These are phyloP conservation scores for Dunckerocampus dactyliophorus DNA, from an alignment of 2,113 vertebrate species.

Conservation along the genomic window DNA sequence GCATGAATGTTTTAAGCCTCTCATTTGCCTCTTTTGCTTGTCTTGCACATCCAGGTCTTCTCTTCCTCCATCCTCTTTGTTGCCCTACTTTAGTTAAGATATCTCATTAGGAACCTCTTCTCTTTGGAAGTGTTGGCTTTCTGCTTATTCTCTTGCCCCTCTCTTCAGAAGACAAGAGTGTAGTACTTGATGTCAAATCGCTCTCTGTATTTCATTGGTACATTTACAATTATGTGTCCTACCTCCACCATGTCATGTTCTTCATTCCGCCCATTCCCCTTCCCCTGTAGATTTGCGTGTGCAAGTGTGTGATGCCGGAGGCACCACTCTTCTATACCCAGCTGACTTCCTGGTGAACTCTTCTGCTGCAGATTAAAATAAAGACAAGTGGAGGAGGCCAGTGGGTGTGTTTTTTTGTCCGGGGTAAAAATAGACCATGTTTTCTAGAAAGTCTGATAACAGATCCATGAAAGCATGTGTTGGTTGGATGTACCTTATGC, in stretches of 20 bases:
- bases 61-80: slow-evolving; percentile 29
- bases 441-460: slow-evolving; percentile 5
- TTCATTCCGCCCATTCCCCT: slow-evolving; percentile 34
- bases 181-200: slow-evolving; percentile 31
- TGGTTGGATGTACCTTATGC: neutral
- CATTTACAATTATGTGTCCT: slow-evolving; percentile 44
- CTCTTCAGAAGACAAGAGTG: slow-evolving; percentile 29
- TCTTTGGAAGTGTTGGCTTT: slow-evolving; percentile 54
- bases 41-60: slow-evolving; percentile 14
- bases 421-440: slow-evolving; percentile 5
- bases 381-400: slow-evolving; percentile 56
- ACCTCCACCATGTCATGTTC: slow-evolving; percentile 40
- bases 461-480: slow-evolving; percentile 7
- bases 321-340: slow-evolving; percentile 55
- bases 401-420: slow-evolving; percentile 9
- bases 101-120: slow-evolving; percentile 61
- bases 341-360: slow-evolving; percentile 72
- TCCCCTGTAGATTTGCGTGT: slow-evolving; percentile 32
- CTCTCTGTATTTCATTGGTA: slow-evolving; percentile 37
- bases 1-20: slow-evolving; percentile 6
- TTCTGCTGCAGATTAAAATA: slow-evolving; percentile 65
- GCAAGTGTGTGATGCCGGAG: slow-evolving; percentile 40
- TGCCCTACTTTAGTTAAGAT: slow-evolving; percentile 53
- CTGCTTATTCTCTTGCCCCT: slow-evolving; percentile 39
- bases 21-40: slow-evolving; percentile 15